Conservation (phyloP, 2,888 invertebrate genomes). For the Glaucopsyche alexis region DNA sequence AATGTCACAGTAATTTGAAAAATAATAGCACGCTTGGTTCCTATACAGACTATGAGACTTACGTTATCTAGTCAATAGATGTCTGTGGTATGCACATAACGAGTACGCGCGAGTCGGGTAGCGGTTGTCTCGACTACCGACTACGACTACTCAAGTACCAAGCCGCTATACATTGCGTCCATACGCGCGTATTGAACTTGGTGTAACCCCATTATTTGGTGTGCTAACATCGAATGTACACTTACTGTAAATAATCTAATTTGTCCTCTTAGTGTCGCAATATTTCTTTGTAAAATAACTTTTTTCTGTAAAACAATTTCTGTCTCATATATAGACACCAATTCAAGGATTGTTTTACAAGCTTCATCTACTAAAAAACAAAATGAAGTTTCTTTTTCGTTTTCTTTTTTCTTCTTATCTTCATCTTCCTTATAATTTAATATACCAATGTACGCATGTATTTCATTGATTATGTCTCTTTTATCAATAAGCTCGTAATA, state of each 20-base stretch:
- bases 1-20: too few species aligned
- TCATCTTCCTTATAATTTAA: neutral
- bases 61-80: too few species aligned
- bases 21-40: too few species aligned
- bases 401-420: too few species aligned
- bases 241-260: conserved; percentile 44
- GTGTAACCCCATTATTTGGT: too few species aligned
- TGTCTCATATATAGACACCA: conserved; percentile 29
- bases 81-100: too few species aligned
- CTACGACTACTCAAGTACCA: too few species aligned
- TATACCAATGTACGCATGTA: neutral
- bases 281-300: conserved; percentile 41
- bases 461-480: neutral
- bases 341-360: conserved; percentile 25
- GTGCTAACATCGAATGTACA: conserved; percentile 9
- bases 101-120: too few species aligned
- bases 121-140: too few species aligned
- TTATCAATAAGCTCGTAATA: conserved; percentile 30
- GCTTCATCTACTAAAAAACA: conserved; percentile 34
- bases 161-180: too few species aligned
- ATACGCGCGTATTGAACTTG: too few species aligned
- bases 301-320: conserved; percentile 35
- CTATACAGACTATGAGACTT: too few species aligned
- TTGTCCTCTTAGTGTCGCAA: conserved; percentile 40
- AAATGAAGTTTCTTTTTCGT: neutral